These are phyloP conservation scores for Carcina quercana DNA, from an alignment of 2,888 invertebrate species.

Conservation along the genomic window DNA sequence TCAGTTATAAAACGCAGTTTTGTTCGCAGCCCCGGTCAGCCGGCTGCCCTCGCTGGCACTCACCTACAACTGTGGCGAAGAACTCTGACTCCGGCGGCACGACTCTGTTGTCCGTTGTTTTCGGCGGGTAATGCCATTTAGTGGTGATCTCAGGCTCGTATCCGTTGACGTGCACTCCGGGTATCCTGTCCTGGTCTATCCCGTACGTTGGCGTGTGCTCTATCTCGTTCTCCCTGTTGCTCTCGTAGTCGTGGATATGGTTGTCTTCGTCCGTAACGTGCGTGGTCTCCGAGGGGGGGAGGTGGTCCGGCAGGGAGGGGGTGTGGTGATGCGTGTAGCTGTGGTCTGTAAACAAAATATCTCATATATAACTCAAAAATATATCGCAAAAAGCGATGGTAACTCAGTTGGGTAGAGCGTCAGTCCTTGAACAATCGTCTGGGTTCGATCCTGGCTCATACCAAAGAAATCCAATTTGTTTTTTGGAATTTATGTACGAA, in stretches of 20 bases:
- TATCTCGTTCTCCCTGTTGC: slow-evolving; percentile 42
- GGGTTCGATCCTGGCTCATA: too few relatives aligned
- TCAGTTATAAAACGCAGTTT: too few relatives aligned
- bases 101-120: slow-evolving; percentile 60
- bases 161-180: slow-evolving; percentile 49
- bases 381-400: too few relatives aligned
- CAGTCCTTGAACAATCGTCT: too few relatives aligned
- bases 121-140: slow-evolving; percentile 59
- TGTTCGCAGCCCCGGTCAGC: background rate
- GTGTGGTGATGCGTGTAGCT: slow-evolving; percentile 50
- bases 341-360: slow-evolving; percentile 44
- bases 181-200: slow-evolving; percentile 36
- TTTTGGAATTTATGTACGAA: too few relatives aligned
- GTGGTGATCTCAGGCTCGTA: slow-evolving; percentile 59
- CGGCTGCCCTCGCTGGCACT: too few relatives aligned
- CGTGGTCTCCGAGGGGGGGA: slow-evolving; percentile 42
- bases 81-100: slow-evolving; percentile 66
- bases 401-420: too few relatives aligned
- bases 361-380: too few relatives aligned
- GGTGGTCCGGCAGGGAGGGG: slow-evolving; percentile 42
- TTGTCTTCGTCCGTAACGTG: slow-evolving; percentile 68
- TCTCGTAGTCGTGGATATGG: slow-evolving; percentile 57
- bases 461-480: too few relatives aligned
- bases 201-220: slow-evolving; percentile 53
- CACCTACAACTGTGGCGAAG: slow-evolving; percentile 65